Evolutionary conservation across 1,140 invertebrate species (phyloP), one percentile per base, ranked within the genome.

Genomic region (Euura lappo): DNA sequence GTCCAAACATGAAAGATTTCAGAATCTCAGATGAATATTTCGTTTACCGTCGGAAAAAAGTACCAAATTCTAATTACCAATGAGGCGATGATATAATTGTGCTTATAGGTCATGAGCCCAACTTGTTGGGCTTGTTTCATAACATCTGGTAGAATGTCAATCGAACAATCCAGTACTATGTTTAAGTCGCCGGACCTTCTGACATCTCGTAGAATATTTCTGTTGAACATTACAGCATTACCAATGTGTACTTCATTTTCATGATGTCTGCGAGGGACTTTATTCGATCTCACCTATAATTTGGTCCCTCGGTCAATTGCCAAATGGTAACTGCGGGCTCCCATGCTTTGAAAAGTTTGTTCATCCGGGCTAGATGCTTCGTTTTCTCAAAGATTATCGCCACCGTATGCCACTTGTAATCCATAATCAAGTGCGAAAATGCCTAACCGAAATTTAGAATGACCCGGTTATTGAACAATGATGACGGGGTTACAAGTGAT

Each of bases 361-460:
- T 92, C 11, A 97, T 87, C 67, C 93, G 90, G 43, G 94, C 88
- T 42, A 99, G 88, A 86, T 95, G 92, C 75, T 96, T 93, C 75
- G 93, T 91, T 77, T 90, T 85, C 81, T 98, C 96, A 83, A 97
- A 98, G 44, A 98, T 88, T 60, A 98, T 92, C 6, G 95, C 96
- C 79, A 97, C 97, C 2, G 89, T 90, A 80, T 92, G 92, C 97
- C 97, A 98, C 65, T 93, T 90, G 82, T 92, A 93, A n/a, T 92
- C 88, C 71, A 87, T 87, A 1, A 97, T 91, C 65, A 98, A 85
- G 80, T 95, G 93, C 68, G 91, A 88, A 76, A 94, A 94, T 5
- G 93, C 90, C 90, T 91, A 28, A 28, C 1, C 28, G 28, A 28
- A 28, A 28, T 28, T 28, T 28, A n/a, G n/a, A n/a, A n/a, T n/a